phyloP scores from a whole-genome alignment of 2,797 vertebrate genomes.

The Pelobates cultripes region DNA sequence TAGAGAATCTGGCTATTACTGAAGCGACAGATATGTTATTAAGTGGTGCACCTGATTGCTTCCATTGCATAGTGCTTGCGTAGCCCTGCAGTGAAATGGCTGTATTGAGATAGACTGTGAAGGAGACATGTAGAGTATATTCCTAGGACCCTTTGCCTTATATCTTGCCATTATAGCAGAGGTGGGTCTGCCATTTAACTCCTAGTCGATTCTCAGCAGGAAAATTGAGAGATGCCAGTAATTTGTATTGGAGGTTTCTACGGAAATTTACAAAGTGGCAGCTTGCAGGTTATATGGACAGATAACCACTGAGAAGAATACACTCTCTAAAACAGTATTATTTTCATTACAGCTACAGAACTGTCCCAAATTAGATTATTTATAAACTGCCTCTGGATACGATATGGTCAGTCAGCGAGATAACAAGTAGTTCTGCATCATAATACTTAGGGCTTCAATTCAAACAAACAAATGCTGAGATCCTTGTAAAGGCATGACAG shows the following conservation, averaged over 20 bases:
- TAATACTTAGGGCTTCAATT: background rate
- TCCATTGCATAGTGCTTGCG: slow-evolving; percentile 16
- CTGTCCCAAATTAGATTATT: slow-evolving; percentile 6
- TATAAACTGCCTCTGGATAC: slow-evolving; percentile 18
- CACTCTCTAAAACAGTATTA: slow-evolving; percentile 6
- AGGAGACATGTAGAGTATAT: slow-evolving; percentile 16
- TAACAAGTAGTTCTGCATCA: slow-evolving; percentile 10
- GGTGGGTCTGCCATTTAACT: slow-evolving; percentile 28
- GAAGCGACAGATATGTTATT: slow-evolving; percentile 41
- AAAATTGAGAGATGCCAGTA: slow-evolving; percentile 22
- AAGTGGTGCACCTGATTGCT: slow-evolving; percentile 36
- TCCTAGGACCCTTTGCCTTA: slow-evolving; percentile 1
- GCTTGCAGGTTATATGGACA: slow-evolving; percentile 19
- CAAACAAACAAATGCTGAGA: background rate
- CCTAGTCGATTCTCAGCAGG: slow-evolving; percentile 29
- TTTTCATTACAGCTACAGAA: slow-evolving; percentile 24
- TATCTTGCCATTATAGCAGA: slow-evolving; percentile 19
- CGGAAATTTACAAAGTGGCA: slow-evolving; percentile 37
- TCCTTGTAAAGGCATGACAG: background rate
- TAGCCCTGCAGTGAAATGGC: slow-evolving; percentile 25
- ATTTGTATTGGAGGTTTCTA: slow-evolving; percentile 37
- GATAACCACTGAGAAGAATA: slow-evolving; percentile 17
- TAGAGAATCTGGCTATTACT: slow-evolving; percentile 11
- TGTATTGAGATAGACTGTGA: slow-evolving; percentile 24
- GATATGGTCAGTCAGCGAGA: slow-evolving; percentile 13